Base-by-base conservation (phyloP, 2,113 vertebrate species). In the Pholis gunnellus region DNA sequence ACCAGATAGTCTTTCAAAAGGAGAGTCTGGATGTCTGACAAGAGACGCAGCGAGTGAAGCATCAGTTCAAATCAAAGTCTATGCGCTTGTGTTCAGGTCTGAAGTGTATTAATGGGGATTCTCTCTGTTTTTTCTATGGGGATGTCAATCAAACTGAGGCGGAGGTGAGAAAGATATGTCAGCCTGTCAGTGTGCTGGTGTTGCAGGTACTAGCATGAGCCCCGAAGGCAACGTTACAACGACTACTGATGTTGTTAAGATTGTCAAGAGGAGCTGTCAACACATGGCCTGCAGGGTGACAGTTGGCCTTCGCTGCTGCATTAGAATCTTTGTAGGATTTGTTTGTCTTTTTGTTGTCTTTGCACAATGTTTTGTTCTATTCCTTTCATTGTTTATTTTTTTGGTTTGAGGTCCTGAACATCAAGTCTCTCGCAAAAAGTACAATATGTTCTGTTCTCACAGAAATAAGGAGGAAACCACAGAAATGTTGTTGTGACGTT, bases 161-260 rank as follows among this genome's bases (percentile, higher is more conserved):
- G 11, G 40, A 85, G 90, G 87, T 90, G 84, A 90, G 89, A 92
- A 91, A 81, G 40, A 64, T 60, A 42, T 81, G 82, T 86, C 36
- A 10, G 61, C 67, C 59, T 88, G 84, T 90, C 87, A 88, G 27
- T 34, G 67, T 50, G 78, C 67, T 78, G 42, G 83, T 87, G 78
- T 89, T 91, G 86, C 79, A 87, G 79, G 66, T 87, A 88, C 84
- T 83, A 85, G 75, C 78, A 74, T 74, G 75, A 75, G 80, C 81
- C 91, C 90, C 64, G 36, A 75, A 83, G 92, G 91, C 73, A 88
- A 86, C 88, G 87, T 89, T 81, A 70, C 54, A 60, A 20, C 64
- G 2, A 78, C 74, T 87, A 61, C 78, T 52, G 84, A 81, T 83
- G 66, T 78, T 90, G 73, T 65, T 50, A 27, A 82, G 78, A 78